A percentile compares a stretch with the other conserved stretches of the same genome.
Conservation (phyloP, 2,797 vertebrate genomes). For the Peromyscus attwateri region DNA sequence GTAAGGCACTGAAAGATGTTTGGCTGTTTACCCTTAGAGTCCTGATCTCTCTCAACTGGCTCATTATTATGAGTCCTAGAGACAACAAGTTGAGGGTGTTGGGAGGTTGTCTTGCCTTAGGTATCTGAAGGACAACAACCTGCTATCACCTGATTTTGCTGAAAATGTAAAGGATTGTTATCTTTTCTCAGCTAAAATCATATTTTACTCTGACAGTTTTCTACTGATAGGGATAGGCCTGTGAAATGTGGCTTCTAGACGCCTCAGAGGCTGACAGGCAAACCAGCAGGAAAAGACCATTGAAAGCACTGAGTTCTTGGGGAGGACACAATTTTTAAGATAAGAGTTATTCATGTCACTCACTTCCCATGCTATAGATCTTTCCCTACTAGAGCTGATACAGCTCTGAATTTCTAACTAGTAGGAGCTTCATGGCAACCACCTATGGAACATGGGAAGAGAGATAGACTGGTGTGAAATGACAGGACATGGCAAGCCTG, state of each 20-base stretch:
- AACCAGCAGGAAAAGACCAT: neutral
- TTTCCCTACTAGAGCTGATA: neutral
- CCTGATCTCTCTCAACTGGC: conserved; percentile 41
- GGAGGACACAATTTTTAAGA: neutral
- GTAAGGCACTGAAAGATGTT: neutral
- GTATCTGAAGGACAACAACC: neutral
- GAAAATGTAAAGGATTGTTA: conserved; percentile 48
- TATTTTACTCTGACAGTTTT: conserved; percentile 42
- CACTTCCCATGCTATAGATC: neutral
- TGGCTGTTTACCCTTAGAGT: conserved; percentile 41
- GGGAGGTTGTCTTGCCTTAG: neutral
- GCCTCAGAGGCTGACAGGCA: neutral
- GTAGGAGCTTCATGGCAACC: neutral
- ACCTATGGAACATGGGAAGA: neutral
- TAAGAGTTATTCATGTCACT: neutral
- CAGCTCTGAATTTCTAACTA: neutral
- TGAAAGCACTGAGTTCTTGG: neutral
- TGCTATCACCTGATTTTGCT: conserved; percentile 8
- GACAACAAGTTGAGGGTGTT: neutral
- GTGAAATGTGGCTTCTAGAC: neutral
- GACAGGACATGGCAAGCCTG: neutral
- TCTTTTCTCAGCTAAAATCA: conserved; percentile 26
- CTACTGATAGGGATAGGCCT: neutral
- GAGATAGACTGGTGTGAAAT: neutral
- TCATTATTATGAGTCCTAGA: neutral